Percentiles rank a stretch among this genome's conserved stretches.
phyloP scores from a whole-genome alignment of 1,140 invertebrate genomes.

The Panulirus ornatus region DNA sequence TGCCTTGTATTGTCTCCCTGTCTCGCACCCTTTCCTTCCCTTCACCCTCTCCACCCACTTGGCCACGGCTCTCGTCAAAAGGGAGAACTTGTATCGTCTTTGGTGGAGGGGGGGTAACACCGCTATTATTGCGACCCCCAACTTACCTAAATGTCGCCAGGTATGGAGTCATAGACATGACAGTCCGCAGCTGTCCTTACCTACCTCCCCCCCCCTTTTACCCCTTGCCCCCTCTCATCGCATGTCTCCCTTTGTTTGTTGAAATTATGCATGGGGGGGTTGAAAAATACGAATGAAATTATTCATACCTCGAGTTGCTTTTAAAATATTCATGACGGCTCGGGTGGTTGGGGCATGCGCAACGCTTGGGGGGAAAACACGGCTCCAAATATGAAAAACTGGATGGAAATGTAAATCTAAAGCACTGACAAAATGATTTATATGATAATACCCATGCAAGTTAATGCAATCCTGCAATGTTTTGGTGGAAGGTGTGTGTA shows the following conservation, averaged over 20 bases:
- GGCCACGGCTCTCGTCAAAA: too few relatives aligned
- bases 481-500: background rate
- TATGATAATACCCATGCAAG: conserved; percentile 38
- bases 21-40: background rate
- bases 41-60: background rate
- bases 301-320: conserved; percentile 52
- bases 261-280: conserved; percentile 49
- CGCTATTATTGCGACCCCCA: too few relatives aligned
- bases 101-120: too few relatives aligned
- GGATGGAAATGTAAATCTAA: conserved; percentile 15
- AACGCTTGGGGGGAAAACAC: background rate
- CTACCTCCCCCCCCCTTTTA: too few relatives aligned
- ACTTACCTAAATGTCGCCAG: too few relatives aligned
- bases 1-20: background rate
- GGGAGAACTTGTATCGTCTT: too few relatives aligned
- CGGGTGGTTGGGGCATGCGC: background rate
- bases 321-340: conserved; percentile 58
- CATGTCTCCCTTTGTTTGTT: conserved; percentile 33
- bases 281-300: conserved; percentile 65
- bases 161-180: too few relatives aligned
- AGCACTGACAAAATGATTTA: conserved; percentile 35
- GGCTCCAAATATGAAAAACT: conserved; percentile 6
- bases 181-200: too few relatives aligned
- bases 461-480: conserved; percentile 34
- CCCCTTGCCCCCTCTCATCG: background rate